Conservation (phyloP, 2,113 vertebrate genomes). For the Cyprinodon tularosa region DNA sequence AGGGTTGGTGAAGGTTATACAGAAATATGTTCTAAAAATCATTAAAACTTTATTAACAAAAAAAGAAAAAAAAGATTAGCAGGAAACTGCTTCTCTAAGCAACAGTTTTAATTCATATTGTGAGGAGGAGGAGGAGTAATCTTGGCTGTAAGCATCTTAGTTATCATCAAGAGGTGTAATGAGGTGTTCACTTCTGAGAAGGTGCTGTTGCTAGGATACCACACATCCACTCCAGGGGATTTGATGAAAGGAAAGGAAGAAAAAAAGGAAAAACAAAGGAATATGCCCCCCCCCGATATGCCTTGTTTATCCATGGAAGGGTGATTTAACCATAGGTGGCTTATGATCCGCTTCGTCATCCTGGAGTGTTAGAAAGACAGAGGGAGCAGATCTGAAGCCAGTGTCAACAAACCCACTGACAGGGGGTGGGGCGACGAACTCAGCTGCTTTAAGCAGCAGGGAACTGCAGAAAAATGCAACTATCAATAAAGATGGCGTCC, state of each 20-base stretch:
- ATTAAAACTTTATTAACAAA: no score
- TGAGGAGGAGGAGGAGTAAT: constrained; percentile 20
- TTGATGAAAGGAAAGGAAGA: constrained; percentile 58
- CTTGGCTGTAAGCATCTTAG: constrained; percentile 38
- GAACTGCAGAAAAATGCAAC: constrained; percentile 4
- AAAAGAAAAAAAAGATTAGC: neutral
- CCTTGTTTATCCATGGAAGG: constrained; percentile 27
- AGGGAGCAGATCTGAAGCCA: constrained; percentile 17
- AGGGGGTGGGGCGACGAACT: neutral
- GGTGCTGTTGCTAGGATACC: constrained; percentile 70
- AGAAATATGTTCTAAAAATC: no score
- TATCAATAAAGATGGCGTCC: constrained; percentile 15
- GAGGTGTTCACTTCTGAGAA: constrained; percentile 43
- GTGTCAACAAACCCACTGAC: constrained; percentile 26
- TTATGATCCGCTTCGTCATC: neutral
- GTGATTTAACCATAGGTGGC: constrained; percentile 21
- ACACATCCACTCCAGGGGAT: constrained; percentile 19
- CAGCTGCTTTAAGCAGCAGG: constrained; percentile 30
- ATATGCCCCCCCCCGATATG: no score
- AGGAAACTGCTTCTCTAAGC: constrained; percentile 31
- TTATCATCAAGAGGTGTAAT: constrained; percentile 56
- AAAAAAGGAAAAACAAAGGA: constrained; percentile 46
- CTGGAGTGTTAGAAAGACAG: constrained; percentile 1
- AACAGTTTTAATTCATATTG: constrained; percentile 49
- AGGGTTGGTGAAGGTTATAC: no score